Evolutionary conservation across 2,888 invertebrate genomes (phyloP), one percentile per base, ranked within the genome.

Genomic region (Plutella xylostella): DNA sequence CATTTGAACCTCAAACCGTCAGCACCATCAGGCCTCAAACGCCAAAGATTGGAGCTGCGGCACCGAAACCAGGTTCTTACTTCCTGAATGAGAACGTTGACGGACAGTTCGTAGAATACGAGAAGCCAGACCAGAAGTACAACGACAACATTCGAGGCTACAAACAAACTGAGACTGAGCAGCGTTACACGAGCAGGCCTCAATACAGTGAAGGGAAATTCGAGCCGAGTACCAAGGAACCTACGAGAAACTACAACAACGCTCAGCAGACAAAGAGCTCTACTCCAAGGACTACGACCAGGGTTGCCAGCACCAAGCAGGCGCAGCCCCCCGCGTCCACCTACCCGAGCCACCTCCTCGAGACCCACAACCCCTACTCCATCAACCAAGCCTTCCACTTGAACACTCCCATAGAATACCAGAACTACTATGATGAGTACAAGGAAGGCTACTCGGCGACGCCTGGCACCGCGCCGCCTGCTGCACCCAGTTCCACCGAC

Each of bases 331-430:
- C 55, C 63, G 34, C 63, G 21, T 71, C 78, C 3, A 76, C 80
- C 9, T 71, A 77, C 48, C 66, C 82, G 1, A 78, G 65, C 50
- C 77, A 74, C 49, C 54, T 83, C 41, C 54, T 83, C 14, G 82
- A 83, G 55, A 83, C 83, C 11, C 83, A 83, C 45, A 83, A 83
- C 51, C 83, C 85, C 1, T 84, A 78, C 53, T 80, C 80, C 1
- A 83, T 83, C 45, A 85, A 84, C 52, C 83, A 83, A 54, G 83
- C 80, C 0, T 83, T 83, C 63, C 78, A 80, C 54, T 78, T 78
- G 48, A 84, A 77, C 54, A 82, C 82, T 42, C 82, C 83, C 28
- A 9, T 39, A 5, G 84, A 82, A 48, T 78, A 82, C 51, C 77
- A 77, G 44, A 74, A 62, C 47, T 75, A 71, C 51, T 73, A 70